A percentile compares a stretch with the other conserved stretches of the same genome.
Conservation (phyloP, 2,888 invertebrate species). For the Eumacrocentrus americanus region DNA sequence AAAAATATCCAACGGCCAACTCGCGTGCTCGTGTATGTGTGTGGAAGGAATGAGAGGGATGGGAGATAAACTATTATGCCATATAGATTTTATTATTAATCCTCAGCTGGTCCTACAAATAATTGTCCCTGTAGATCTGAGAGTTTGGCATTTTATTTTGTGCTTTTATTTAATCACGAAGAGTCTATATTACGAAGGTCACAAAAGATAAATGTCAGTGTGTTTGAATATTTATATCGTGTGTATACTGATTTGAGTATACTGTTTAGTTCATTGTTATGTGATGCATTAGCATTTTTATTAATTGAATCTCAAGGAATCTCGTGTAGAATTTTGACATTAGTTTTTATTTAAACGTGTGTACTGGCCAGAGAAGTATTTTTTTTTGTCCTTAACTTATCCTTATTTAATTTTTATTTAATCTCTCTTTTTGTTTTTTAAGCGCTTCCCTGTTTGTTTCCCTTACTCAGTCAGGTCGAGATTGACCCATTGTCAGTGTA, state of each 20-base stretch:
- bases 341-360: neutral
- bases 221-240: neutral
- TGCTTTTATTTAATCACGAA: neutral
- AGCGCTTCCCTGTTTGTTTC: conserved; percentile 15
- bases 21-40: conserved; percentile 25
- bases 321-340: neutral
- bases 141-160: neutral
- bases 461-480: conserved; percentile 8
- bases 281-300: neutral
- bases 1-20: conserved; percentile 34
- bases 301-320: conserved; percentile 13
- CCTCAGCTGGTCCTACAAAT: neutral
- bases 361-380: neutral
- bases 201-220: neutral
- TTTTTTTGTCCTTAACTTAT: neutral
- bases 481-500: neutral
- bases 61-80: conserved; percentile 18
- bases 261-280: conserved; percentile 7
- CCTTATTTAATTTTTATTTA: neutral
- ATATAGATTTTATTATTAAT: conserved; percentile 16
- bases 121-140: neutral
- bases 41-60: conserved; percentile 28
- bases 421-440: neutral
- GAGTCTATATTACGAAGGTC: neutral
- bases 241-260: neutral